Evolutionary conservation across 2,113 vertebrate species (phyloP).

Genomic region (Corynorhinus townsendii): DNA sequence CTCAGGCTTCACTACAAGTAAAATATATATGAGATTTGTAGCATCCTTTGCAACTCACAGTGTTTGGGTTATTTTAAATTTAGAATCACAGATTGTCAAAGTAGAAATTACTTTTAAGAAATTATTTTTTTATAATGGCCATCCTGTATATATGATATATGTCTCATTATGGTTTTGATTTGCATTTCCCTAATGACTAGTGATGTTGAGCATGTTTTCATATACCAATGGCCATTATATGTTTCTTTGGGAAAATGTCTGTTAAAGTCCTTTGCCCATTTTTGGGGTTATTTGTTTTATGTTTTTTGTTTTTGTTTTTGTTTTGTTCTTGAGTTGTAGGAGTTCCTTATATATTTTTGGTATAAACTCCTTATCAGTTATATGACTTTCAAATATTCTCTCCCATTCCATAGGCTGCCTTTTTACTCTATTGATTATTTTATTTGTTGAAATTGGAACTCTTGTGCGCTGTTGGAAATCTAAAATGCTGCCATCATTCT

Average conservation of each 20-base stretch:
- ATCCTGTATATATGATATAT: not conserved
- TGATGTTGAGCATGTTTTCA: not conserved
- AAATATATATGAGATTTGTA: not conserved
- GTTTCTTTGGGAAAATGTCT: not conserved
- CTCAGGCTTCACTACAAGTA: not conserved
- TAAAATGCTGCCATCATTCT: not conserved
- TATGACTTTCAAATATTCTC: not conserved
- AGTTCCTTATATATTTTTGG: not conserved
- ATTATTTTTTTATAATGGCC: not conserved
- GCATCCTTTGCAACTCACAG: not conserved
- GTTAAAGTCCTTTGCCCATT: not conserved
- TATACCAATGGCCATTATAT: not conserved
- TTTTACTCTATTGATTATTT: not conserved
- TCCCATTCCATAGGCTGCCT: not conserved
- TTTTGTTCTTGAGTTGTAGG: not conserved
- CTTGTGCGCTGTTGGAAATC: not conserved
- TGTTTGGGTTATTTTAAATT: not conserved
- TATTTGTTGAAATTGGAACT: not conserved
- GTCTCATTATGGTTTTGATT: not conserved
- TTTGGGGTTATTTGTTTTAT: not conserved
- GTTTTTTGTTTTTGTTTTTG: not conserved
- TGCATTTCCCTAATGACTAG: not conserved
- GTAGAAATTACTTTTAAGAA: not conserved
- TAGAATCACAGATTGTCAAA: not conserved
- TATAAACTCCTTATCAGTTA: not conserved